Evolutionary conservation across 1,140 invertebrate genomes (phyloP).

Genomic region (Oryzaephilus surinamensis): DNA sequence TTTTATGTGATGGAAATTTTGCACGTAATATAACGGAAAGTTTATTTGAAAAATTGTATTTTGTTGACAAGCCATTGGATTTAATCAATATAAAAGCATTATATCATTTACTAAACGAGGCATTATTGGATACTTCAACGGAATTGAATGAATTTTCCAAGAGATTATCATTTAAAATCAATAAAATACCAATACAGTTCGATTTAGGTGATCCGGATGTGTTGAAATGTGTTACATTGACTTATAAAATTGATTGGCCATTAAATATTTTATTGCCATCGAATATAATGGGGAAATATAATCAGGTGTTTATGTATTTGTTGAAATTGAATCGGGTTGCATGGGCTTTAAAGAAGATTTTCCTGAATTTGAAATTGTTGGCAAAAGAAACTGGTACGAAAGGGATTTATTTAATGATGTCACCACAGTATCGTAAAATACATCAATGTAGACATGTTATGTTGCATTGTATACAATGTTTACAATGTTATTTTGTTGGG

Average conservation of each 20-base stretch:
- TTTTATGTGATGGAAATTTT: conserved; percentile 67
- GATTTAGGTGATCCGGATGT: conserved; percentile 52
- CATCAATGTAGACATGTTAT: conserved; percentile 60
- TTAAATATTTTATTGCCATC: conserved; percentile 63
- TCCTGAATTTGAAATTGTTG: conserved; percentile 45
- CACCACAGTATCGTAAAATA: conserved; percentile 48
- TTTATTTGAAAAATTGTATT: conserved; percentile 51
- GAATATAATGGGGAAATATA: conserved; percentile 54
- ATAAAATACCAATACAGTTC: conserved; percentile 44
- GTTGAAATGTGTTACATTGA: conserved; percentile 52
- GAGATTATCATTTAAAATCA: conserved; percentile 47
- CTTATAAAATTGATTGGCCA: conserved; percentile 62
- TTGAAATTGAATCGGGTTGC: conserved; percentile 61
- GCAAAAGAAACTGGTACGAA: conserved; percentile 38
- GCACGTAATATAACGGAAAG: conserved; percentile 54
- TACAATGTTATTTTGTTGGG: conserved; percentile 61
- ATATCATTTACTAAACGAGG: conserved; percentile 54
- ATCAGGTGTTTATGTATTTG: conserved; percentile 61
- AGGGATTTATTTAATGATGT: conserved; percentile 36
- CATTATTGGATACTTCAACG: conserved; percentile 32
- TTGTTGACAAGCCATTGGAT: conserved; percentile 49
- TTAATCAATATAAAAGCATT: conserved; percentile 55
- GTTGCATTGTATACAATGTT: conserved; percentile 57
- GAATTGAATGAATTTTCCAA: conserved; percentile 44
- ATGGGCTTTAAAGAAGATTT: conserved; percentile 58